A percentile compares a stretch with the other conserved stretches of the same genome.
These are phyloP conservation scores for Gonatopus flavifemur DNA, from an alignment of 1,140 invertebrate species.

Conservation along the genomic window DNA sequence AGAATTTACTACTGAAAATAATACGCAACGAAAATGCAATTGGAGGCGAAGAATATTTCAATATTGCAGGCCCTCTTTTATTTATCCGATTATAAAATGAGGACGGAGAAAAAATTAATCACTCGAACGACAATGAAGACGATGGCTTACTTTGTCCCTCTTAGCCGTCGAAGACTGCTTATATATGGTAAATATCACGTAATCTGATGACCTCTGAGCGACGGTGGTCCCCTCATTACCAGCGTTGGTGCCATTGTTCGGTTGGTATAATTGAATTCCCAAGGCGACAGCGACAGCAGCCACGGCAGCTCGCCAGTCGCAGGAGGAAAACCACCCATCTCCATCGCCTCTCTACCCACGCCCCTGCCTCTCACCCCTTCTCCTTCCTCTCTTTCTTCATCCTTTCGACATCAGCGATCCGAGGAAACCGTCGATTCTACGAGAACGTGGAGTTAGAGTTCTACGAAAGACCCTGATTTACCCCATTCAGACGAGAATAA, in stretches of 20 bases:
- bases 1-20: too few species aligned
- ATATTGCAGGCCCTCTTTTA: too few species aligned
- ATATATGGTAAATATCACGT: constrained; percentile 44
- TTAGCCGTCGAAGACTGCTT: too few species aligned
- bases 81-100: too few species aligned
- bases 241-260: constrained; percentile 43
- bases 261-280: constrained; percentile 51
- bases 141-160: too few species aligned
- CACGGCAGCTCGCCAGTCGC: constrained; percentile 7
- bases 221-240: constrained; percentile 44
- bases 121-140: too few species aligned
- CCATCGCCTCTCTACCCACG: constrained; percentile 6
- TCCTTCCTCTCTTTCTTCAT: constrained; percentile 1
- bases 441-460: too few species aligned
- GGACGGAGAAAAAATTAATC: too few species aligned
- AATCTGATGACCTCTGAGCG: constrained; percentile 39
- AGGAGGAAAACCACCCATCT: constrained; percentile 20
- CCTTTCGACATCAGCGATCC: constrained; percentile 32
- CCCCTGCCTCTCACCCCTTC: constrained; percentile 1
- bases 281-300: constrained; percentile 35
- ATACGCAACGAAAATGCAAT: too few species aligned
- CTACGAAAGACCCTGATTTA: constrained; percentile 39
- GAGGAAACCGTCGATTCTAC: constrained; percentile 29
- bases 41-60: too few species aligned
- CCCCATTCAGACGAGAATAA: constrained; percentile 42